Conservation (phyloP, 2,888 invertebrate genomes). For the Tetanocera ferruginea region DNA sequence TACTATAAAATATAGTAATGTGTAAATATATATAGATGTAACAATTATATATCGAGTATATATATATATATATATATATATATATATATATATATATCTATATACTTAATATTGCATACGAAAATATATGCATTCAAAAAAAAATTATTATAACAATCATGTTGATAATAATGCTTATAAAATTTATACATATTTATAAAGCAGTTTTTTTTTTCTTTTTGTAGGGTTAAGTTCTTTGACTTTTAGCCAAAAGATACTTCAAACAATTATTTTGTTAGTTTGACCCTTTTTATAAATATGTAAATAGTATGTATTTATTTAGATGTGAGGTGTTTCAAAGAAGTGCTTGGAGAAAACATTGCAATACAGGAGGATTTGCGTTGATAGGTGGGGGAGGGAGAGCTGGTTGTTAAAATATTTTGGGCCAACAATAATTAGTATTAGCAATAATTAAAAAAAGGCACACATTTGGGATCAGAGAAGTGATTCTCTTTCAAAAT, state of each 20-base stretch:
- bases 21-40: slow-evolving; percentile 52
- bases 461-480: neutral
- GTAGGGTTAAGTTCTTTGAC: neutral
- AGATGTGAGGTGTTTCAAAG: neutral
- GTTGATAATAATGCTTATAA: slow-evolving; percentile 58
- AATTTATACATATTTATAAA: neutral
- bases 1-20: slow-evolving; percentile 62
- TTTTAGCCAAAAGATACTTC: too few relatives aligned
- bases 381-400: too few relatives aligned
- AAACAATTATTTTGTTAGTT: too few relatives aligned
- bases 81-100: slow-evolving; percentile 56
- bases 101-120: slow-evolving; percentile 62
- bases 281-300: too few relatives aligned
- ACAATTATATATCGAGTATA: slow-evolving; percentile 49
- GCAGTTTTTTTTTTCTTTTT: neutral
- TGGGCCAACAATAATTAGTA: neutral
- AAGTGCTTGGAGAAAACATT: neutral
- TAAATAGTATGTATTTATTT: too few relatives aligned
- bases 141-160: slow-evolving; percentile 53
- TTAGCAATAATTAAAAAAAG: neutral
- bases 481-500: neutral
- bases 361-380: neutral
- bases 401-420: too few relatives aligned
- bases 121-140: slow-evolving; percentile 67
- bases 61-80: slow-evolving; percentile 33